These are phyloP conservation scores for Carcharodon carcharias DNA, from an alignment of 2,797 vertebrate genomes.

Conservation along the genomic window DNA sequence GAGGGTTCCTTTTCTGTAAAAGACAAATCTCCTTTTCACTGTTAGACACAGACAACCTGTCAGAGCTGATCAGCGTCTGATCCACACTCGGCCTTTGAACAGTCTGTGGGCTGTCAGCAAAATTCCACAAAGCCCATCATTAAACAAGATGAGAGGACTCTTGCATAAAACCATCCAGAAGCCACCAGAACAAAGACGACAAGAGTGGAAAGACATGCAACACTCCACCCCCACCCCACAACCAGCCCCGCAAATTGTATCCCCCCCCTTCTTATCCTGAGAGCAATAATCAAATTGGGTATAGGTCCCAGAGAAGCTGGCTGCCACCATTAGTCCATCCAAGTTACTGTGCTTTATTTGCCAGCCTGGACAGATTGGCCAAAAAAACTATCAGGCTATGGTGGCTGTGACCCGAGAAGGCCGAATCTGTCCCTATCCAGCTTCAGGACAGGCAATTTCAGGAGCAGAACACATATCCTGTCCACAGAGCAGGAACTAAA, in stretches of 20 bases:
- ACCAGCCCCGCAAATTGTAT: too few species aligned
- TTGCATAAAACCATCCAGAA: neutral
- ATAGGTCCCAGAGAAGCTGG: neutral
- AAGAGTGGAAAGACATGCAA: too few species aligned
- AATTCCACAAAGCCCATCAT: neutral
- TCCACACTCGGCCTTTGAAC: neutral
- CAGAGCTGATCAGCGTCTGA: neutral
- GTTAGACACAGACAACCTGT: neutral
- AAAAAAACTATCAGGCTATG: neutral
- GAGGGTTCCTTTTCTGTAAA: neutral
- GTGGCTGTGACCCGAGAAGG: neutral
- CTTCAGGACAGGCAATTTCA: neutral
- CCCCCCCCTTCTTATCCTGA: neutral
- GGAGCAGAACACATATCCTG: neutral
- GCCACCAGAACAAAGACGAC: neutral
- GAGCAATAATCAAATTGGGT: too few species aligned
- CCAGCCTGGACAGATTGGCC: neutral
- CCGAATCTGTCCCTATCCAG: neutral
- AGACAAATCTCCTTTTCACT: neutral
- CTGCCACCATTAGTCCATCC: neutral
- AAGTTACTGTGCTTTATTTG: neutral
- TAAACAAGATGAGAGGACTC: too few species aligned
- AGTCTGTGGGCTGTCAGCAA: constrained; percentile 11
- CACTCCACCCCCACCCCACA: too few species aligned
- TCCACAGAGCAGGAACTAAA: neutral